Conservation (phyloP, 37 sponge, comb jelly and placozoan genomes). For the Spongilla lacustris region DNA sequence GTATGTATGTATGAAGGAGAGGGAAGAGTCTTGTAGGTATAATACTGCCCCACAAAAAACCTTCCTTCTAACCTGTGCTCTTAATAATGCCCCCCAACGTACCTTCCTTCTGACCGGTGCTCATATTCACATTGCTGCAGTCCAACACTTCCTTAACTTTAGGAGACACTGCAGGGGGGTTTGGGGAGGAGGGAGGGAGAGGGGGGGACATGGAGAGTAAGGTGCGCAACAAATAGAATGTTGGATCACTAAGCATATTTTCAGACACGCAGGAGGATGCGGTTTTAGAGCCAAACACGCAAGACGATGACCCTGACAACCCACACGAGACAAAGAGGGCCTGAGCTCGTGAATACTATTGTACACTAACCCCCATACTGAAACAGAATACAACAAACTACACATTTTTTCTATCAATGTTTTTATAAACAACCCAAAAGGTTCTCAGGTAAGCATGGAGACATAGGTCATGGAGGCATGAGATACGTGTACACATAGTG, state of each 20-base stretch:
- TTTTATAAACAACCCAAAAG: not conserved
- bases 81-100: too few species aligned
- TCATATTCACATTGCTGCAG: not conserved
- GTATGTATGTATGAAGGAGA: too few species aligned
- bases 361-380: not conserved
- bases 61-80: too few species aligned
- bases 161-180: slow-evolving; percentile 5
- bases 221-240: not conserved
- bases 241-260: too few species aligned
- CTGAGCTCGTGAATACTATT: not conserved
- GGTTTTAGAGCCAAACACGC: not conserved
- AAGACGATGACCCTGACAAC: not conserved
- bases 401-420: not conserved
- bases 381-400: not conserved
- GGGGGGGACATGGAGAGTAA: not conserved
- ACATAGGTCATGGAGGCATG: too few species aligned
- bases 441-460: too few species aligned
- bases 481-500: too few species aligned
- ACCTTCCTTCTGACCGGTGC: not conserved
- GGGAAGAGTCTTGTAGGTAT: too few species aligned
- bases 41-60: too few species aligned
- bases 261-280: too few species aligned
- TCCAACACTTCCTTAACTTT: not conserved
- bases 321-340: not conserved
- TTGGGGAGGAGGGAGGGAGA: slow-evolving; percentile 9